Evolutionary conservation across 2,113 vertebrate genomes (phyloP).

Genomic region (Aleadryas rufinucha): DNA sequence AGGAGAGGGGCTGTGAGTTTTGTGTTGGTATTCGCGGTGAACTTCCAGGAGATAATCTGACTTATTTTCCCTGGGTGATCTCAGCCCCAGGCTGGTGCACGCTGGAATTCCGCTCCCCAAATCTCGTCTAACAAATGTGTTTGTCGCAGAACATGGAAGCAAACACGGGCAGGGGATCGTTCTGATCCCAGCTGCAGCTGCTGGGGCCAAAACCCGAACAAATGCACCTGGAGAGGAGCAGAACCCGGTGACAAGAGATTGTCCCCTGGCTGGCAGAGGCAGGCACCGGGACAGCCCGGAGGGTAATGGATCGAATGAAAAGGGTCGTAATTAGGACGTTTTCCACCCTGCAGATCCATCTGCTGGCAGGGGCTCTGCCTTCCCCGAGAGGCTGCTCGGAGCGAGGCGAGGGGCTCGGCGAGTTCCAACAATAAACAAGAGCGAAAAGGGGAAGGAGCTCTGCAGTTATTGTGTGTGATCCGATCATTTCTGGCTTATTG

Average conservation of each 20-base stretch:
- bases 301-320: background rate
- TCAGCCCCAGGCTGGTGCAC: rapidly evolving
- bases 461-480: background rate
- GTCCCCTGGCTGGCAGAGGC: background rate
- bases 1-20: background rate
- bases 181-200: background rate
- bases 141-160: background rate
- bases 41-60: background rate
- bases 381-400: background rate
- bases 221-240: background rate
- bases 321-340: background rate
- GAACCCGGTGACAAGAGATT: background rate
- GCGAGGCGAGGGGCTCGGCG: background rate
- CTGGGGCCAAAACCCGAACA: background rate
- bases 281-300: background rate
- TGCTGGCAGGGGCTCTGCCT: background rate
- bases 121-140: background rate
- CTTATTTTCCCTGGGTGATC: background rate
- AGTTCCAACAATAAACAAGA: background rate
- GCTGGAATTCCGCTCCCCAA: background rate
- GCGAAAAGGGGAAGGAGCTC: background rate
- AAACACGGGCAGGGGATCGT: background rate
- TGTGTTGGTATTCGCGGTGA: rapidly evolving
- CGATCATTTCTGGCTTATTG: background rate
- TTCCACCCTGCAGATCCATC: background rate